Evolutionary conservation across 2,113 vertebrate genomes (phyloP).

Genomic region (Indicator maculatus): DNA sequence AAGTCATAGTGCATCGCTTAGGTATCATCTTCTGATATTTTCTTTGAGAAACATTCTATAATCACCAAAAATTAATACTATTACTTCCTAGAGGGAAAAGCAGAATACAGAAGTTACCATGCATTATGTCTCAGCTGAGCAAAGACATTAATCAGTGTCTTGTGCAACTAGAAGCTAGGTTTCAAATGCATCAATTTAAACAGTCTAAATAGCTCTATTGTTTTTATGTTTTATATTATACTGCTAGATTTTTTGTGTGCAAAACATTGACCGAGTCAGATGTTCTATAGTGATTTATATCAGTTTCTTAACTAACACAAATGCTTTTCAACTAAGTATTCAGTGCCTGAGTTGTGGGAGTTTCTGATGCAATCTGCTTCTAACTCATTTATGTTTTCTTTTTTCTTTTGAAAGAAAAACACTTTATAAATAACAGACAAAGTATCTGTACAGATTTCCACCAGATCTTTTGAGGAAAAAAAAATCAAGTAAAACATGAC

Average conservation of each 20-base stretch:
- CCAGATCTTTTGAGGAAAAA: not conserved
- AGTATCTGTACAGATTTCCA: not conserved
- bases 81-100: not conserved
- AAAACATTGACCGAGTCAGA: not conserved
- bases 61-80: not conserved
- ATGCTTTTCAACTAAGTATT: not conserved
- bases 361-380: not conserved
- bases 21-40: not conserved
- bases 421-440: not conserved
- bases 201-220: not conserved
- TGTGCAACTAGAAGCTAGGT: not conserved
- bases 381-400: not conserved
- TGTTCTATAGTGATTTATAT: not conserved
- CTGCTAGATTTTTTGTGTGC: too few relatives aligned
- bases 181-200: not conserved
- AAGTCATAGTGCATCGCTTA: not conserved
- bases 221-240: too few relatives aligned
- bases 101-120: not conserved
- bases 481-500: not conserved
- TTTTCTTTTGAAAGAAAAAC: not conserved
- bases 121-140: not conserved
- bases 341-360: not conserved
- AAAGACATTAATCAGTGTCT: not conserved
- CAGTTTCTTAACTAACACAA: not conserved
- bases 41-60: not conserved